Evolutionary conservation across 2,113 vertebrate species (phyloP).

Genomic region (Carollia perspicillata): DNA sequence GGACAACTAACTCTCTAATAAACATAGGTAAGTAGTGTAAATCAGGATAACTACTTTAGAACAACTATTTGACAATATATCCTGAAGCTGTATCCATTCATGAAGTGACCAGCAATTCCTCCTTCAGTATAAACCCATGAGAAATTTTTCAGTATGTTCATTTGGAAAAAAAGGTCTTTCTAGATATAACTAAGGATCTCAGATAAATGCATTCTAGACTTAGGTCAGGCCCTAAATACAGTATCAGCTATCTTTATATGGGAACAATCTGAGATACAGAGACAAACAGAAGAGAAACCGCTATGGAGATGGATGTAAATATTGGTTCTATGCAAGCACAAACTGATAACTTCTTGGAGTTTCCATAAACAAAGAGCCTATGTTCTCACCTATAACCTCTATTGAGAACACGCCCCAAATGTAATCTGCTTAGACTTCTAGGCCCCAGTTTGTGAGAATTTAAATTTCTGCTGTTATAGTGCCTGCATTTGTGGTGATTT

Average conservation of each 20-base stretch:
- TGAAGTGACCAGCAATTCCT: background rate
- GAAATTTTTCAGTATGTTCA: background rate
- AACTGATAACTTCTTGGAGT: background rate
- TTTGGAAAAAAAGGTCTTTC: background rate
- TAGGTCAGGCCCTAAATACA: background rate
- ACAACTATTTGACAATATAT: background rate
- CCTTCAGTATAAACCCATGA: background rate
- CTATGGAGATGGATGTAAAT: no score
- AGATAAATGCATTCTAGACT: background rate
- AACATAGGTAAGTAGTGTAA: background rate
- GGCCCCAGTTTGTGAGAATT: background rate
- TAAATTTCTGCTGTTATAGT: background rate
- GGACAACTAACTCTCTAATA: background rate
- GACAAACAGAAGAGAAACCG: background rate
- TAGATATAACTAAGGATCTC: background rate
- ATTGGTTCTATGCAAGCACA: background rate
- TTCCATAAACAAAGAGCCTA: background rate
- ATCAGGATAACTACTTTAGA: background rate
- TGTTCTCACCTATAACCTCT: rapidly evolving
- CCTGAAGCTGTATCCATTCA: background rate
- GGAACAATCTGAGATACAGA: background rate
- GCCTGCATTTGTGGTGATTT: background rate
- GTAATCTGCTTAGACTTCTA: background rate
- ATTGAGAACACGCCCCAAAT: background rate
- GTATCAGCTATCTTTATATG: background rate